A percentile compares a stretch with the other conserved stretches of the same genome.
Conservation (phyloP, 2,888 invertebrate genomes). For the Lottia gigantea region DNA sequence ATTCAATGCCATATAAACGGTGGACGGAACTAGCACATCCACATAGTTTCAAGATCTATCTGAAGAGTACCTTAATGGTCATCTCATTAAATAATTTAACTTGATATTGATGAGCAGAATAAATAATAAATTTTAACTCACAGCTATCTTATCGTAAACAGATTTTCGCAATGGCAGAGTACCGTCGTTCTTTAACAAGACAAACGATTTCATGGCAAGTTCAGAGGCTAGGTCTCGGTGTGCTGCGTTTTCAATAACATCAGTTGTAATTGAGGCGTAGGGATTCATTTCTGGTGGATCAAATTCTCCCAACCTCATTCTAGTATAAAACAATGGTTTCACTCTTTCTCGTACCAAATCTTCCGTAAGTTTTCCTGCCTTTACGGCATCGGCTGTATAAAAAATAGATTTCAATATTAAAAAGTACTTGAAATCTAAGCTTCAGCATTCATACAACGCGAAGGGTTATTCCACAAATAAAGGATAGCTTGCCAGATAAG, state of each 20-base stretch:
- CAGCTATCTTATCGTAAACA: conserved; percentile 23
- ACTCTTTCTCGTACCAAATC: conserved; percentile 38
- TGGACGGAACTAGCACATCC: too few relatives aligned
- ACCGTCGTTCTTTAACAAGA: conserved; percentile 48
- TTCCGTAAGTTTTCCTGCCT: conserved; percentile 40
- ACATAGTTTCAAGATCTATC: too few relatives aligned
- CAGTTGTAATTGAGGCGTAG: conserved; percentile 39
- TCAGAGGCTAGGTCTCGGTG: conserved; percentile 40
- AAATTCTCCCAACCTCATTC: conserved; percentile 58
- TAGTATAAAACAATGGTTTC: conserved; percentile 51
- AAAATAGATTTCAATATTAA: too few relatives aligned
- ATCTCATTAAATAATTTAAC: too few relatives aligned
- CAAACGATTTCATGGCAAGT: conserved; percentile 53
- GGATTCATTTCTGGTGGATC: conserved; percentile 58
- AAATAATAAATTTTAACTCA: conserved; percentile 18
- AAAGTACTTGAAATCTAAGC: too few relatives aligned
- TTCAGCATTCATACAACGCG: too few relatives aligned
- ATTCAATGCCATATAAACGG: too few relatives aligned
- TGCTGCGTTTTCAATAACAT: conserved; percentile 37
- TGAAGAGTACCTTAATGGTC: too few relatives aligned
- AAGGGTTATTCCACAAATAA: too few relatives aligned
- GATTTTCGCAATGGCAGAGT: conserved; percentile 27
- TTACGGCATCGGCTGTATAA: conserved; percentile 38
- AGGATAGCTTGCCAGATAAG: too few relatives aligned
- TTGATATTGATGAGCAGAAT: too few relatives aligned